Evolutionary conservation across 2,888 invertebrate genomes (phyloP), one percentile per base, ranked within the genome.

Genomic region (Apodemia hepburni): DNA sequence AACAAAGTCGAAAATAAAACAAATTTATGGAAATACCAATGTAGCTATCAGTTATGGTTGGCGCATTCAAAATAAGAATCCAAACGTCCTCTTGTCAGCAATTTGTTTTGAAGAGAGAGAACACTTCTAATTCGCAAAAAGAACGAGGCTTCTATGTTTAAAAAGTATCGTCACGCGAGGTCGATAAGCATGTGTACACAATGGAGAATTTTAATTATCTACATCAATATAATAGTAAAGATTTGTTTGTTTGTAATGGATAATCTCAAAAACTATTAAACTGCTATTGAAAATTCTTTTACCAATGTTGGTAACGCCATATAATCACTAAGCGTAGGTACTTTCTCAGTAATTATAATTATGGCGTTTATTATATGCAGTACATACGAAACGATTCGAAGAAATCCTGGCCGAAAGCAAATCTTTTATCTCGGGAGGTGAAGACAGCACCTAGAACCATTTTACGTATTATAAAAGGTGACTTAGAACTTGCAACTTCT

Each of bases 91-190:
- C 81, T 82, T 90, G 89, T 88, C 90, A 89, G 90, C 90, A 91
- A 91, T 89, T 91, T 90, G 84, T 89, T 89, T 89, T 87, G 87
- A 87, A 87, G 83, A 87, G 87, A 90, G 84, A 87, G 87, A 90
- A 85, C 84, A 87, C 84, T 87, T 89, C 85, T 87, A 90, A 90
- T 87, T 89, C 81, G 85, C 84, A 86, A 89, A 88, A 89, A 86
- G 85, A 88, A 87, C 80, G 82, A 86, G 72, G 75, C 77, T 80
- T 86, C 85, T 87, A 87, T 85, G 83, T 85, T 90, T 88, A 84
- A 87, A 85, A 89, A 83, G 85, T 81, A 85, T 77, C 85, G 88
- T 88, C 90, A 90, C 90, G 90, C 89, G 76, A 89, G 70, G 76
- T 70, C 69, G 64, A 42, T 81, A 72, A 84, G 68, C 83, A 59